Evolutionary conservation across 1,140 invertebrate species (phyloP).

Genomic region (Littorina saxatilis): DNA sequence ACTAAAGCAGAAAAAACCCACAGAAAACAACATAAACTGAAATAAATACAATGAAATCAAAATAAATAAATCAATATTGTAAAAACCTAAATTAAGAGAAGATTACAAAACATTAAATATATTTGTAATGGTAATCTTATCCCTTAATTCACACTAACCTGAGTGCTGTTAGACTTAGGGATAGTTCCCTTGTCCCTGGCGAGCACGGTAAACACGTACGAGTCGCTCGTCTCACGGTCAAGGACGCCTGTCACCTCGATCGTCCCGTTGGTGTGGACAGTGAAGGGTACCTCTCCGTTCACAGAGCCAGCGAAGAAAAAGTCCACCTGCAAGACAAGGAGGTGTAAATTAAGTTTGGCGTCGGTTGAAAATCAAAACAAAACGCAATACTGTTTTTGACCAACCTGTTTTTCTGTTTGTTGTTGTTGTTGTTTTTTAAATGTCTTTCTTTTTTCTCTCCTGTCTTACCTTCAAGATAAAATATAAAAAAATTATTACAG

Average conservation of each 20-base stretch:
- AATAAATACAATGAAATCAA: too few species aligned
- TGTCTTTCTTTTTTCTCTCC: neutral
- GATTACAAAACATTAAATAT: too few species aligned
- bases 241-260: constrained; percentile 94
- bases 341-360: neutral
- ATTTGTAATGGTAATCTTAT: too few species aligned
- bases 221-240: constrained; percentile 88
- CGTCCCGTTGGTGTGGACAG: constrained; percentile 84
- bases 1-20: too few species aligned
- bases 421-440: neutral
- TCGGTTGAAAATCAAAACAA: too few species aligned
- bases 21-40: too few species aligned
- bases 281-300: constrained; percentile 51
- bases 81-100: too few species aligned
- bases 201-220: constrained; percentile 88
- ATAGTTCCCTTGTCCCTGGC: constrained; percentile 79
- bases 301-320: constrained; percentile 57
- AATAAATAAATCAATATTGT: too few species aligned
- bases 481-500: too few species aligned
- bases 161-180: constrained; percentile 44
- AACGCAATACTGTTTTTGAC: too few species aligned
- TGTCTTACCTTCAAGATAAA: too few species aligned
- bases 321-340: constrained; percentile 53
- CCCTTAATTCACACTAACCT: too few species aligned
- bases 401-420: neutral